A percentile compares a stretch with the other conserved stretches of the same genome.
These are phyloP conservation scores for Phocoena sinus DNA, from an alignment of 2,113 vertebrate genomes.

Conservation along the genomic window DNA sequence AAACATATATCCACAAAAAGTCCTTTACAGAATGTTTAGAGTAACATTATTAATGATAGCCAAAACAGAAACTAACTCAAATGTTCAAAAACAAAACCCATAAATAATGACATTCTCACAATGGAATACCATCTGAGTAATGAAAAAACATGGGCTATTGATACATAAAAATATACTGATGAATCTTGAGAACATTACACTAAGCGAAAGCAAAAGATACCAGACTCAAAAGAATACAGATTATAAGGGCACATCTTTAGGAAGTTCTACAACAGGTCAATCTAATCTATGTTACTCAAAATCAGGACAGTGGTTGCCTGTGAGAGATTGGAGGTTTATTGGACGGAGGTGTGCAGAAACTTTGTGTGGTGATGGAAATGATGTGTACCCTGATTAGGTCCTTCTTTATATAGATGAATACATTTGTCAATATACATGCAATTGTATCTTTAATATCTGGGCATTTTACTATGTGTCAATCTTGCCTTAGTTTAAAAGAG, in stretches of 20 bases:
- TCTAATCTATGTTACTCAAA: not conserved
- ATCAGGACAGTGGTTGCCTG: not conserved
- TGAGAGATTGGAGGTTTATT: not conserved
- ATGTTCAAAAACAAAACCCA: not conserved
- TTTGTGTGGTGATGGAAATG: not conserved
- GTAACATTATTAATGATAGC: not conserved
- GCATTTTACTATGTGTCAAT: not conserved
- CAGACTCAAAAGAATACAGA: not conserved
- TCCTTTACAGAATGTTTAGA: not conserved
- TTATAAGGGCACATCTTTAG: not conserved
- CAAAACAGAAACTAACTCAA: not conserved
- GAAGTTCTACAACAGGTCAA: not conserved
- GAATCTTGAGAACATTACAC: not conserved
- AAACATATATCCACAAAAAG: not conserved
- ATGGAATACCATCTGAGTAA: not conserved
- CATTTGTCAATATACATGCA: not conserved
- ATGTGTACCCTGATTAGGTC: not conserved
- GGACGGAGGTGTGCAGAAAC: not conserved
- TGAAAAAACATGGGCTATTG: not conserved
- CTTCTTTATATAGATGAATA: not conserved
- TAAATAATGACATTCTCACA: not conserved
- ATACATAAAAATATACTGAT: not conserved
- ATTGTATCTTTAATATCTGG: not conserved
- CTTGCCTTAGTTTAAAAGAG: not conserved
- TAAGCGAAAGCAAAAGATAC: not conserved